Conservation (phyloP, 2,797 vertebrate genomes). For the Mus spretus region DNA sequence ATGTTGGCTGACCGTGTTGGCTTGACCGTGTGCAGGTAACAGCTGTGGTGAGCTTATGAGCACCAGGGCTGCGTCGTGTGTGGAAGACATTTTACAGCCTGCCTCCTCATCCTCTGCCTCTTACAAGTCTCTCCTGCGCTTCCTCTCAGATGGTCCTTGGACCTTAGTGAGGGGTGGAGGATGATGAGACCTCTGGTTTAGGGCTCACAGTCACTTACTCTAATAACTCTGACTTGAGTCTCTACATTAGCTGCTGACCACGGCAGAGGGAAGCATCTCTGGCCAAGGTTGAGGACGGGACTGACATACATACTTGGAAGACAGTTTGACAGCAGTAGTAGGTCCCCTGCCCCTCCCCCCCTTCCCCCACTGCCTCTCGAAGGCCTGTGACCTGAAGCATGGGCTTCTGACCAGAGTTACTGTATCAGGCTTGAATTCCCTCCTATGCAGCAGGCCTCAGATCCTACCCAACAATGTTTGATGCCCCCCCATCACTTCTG, state of each 20-base stretch:
- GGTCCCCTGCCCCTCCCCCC: neutral
- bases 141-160: neutral
- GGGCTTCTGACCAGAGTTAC: neutral
- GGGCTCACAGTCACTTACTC: neutral
- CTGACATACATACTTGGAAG: neutral
- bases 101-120: neutral
- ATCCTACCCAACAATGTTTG: neutral
- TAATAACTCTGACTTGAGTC: neutral
- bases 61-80: neutral
- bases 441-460: neutral
- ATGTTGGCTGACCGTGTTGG: neutral
- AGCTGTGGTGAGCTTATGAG: neutral
- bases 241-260: neutral
- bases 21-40: neutral
- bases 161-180: too few species aligned
- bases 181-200: neutral
- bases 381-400: neutral
- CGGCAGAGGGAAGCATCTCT: neutral
- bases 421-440: neutral
- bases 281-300: neutral
- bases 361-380: too few species aligned
- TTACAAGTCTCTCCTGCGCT: neutral
- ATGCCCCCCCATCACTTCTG: neutral
- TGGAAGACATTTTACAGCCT: neutral
- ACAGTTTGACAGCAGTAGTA: neutral